A percentile compares a stretch with the other conserved stretches of the same genome.
Evolutionary conservation across 2,888 invertebrate genomes (phyloP).

Genomic region (Leucophenga maculata): DNA sequence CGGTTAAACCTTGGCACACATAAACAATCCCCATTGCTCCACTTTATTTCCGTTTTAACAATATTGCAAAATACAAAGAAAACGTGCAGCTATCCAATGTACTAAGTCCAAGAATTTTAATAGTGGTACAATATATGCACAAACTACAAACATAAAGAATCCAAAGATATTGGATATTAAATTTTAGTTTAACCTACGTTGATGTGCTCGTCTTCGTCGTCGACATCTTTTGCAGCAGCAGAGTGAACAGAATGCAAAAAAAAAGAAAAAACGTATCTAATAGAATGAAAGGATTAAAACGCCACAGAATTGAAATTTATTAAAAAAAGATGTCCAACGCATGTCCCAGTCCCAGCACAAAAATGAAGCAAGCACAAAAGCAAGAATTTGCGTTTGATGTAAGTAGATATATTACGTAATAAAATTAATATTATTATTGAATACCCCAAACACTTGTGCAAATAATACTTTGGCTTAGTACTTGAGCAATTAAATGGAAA

Average conservation of each 20-base stretch:
- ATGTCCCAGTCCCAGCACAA: too few relatives aligned
- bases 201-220: background rate
- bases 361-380: too few relatives aligned
- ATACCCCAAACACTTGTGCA: background rate
- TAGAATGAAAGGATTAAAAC: conserved; percentile 13
- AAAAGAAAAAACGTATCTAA: too few relatives aligned
- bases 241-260: too few relatives aligned
- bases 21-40: too few relatives aligned
- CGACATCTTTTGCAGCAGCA: background rate
- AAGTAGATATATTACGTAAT: background rate
- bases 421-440: background rate
- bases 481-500: conserved; percentile 2
- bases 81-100: too few relatives aligned
- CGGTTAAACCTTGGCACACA: too few relatives aligned
- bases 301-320: conserved; percentile 17
- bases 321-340: background rate
- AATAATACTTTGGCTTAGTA: background rate
- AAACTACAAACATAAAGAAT: background rate
- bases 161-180: conserved; percentile 17
- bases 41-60: too few relatives aligned
- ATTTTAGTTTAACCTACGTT: conserved; percentile 18
- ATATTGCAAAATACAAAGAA: too few relatives aligned
- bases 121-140: background rate
- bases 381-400: background rate
- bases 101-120: conserved; percentile 10